Conservation (phyloP, 2,113 vertebrate species). For the Elanoides forficatus region DNA sequence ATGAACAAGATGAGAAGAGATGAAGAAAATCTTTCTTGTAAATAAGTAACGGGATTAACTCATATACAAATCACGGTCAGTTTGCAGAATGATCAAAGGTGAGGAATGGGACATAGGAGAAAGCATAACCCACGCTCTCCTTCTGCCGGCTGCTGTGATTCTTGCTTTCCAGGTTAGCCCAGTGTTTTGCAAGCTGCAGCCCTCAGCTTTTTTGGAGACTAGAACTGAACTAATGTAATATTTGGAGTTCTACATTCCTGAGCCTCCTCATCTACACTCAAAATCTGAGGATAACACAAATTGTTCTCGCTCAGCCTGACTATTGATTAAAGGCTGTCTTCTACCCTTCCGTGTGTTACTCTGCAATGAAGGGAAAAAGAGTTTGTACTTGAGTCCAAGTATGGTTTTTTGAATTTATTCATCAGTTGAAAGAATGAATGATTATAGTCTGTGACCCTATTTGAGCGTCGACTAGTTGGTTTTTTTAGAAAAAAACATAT, state of each 20-base stretch:
- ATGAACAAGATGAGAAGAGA: neutral
- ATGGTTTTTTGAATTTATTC: neutral
- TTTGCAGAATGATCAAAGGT: neutral
- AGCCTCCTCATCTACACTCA: neutral
- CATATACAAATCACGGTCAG: accelerated
- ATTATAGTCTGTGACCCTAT: neutral
- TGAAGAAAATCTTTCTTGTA: neutral
- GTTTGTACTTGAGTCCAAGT: neutral
- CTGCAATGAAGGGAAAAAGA: neutral
- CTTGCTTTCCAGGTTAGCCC: neutral
- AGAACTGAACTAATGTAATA: neutral
- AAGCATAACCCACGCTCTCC: neutral
- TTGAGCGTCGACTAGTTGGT: neutral
- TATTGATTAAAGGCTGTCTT: neutral
- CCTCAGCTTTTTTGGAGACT: neutral
- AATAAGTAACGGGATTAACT: neutral
- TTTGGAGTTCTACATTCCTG: neutral
- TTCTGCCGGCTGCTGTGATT: neutral
- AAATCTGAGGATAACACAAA: neutral
- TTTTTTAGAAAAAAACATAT: neutral
- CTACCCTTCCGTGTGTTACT: neutral
- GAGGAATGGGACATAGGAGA: neutral
- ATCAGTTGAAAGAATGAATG: neutral
- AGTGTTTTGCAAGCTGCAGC: neutral
- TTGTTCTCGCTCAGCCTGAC: neutral